Evolutionary conservation across 2,113 vertebrate species (phyloP).

Genomic region (Speoplatyrhinus poulsoni): DNA sequence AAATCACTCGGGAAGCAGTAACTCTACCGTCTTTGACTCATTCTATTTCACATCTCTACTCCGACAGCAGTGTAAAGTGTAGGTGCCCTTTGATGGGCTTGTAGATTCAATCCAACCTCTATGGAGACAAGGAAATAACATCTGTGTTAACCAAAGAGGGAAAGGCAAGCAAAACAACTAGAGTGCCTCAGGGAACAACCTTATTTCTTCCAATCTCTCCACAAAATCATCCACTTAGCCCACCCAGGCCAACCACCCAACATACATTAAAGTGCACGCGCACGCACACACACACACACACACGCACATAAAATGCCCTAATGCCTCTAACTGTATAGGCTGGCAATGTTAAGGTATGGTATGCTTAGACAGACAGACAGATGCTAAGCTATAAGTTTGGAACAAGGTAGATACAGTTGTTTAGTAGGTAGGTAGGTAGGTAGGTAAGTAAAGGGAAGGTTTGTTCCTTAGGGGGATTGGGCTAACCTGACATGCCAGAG

Average conservation of each 20-base stretch:
- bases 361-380: no score
- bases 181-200: conserved; percentile 7
- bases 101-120: conserved; percentile 13
- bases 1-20: background rate
- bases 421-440: no score
- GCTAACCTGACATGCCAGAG: no score
- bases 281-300: background rate
- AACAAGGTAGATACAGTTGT: no score
- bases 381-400: no score
- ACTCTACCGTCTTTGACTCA: background rate
- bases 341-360: no score
- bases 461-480: no score
- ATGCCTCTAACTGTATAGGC: background rate
- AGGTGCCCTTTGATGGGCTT: conserved; percentile 11
- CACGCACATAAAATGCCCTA: background rate
- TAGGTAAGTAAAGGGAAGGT: no score
- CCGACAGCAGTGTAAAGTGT: background rate
- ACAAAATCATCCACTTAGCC: conserved; percentile 45
- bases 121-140: conserved; percentile 2
- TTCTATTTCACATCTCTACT: background rate
- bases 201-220: conserved; percentile 30
- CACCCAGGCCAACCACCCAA: background rate
- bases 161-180: conserved; percentile 21
- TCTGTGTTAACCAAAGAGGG: conserved; percentile 9
- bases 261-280: background rate